Evolutionary conservation across 2,888 invertebrate genomes (phyloP).

Genomic region (Unio pictorum): DNA sequence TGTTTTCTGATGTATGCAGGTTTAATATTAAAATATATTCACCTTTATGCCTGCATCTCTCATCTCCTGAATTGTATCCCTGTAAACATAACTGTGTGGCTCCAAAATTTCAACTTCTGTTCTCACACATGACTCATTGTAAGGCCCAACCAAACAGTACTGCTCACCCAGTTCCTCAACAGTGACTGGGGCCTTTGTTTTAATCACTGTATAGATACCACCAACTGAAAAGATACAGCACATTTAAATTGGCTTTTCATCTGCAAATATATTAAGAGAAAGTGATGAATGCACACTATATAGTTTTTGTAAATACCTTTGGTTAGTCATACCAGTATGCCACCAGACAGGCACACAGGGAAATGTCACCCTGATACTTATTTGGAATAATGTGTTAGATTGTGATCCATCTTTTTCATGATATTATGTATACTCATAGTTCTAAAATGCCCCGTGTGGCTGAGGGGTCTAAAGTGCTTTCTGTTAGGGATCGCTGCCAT

Average conservation of each 20-base stretch:
- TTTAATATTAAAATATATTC: constrained; percentile 4
- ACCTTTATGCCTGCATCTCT: constrained; percentile 91
- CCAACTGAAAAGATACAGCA: constrained; percentile 81
- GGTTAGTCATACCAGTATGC: not conserved
- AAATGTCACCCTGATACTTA: too few relatives aligned
- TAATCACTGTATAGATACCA: constrained; percentile 98
- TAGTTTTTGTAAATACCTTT: too few relatives aligned
- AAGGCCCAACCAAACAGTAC: constrained; percentile 94
- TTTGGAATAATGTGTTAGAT: too few relatives aligned
- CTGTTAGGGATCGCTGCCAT: too few relatives aligned
- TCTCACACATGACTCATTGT: constrained; percentile 92
- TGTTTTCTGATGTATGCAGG: too few relatives aligned
- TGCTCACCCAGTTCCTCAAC: constrained; percentile 99
- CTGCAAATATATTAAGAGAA: not conserved
- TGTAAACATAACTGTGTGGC: constrained; percentile 77
- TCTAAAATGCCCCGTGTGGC: too few relatives aligned
- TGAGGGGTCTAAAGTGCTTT: too few relatives aligned
- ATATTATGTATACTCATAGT: too few relatives aligned
- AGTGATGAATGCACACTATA: too few relatives aligned
- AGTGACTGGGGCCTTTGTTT: constrained; percentile 96
- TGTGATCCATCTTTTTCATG: too few relatives aligned
- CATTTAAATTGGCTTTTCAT: constrained; percentile 2
- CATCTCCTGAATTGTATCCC: constrained; percentile 65
- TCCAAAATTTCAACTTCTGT: constrained; percentile 95
- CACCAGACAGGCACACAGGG: too few relatives aligned